phyloP scores from a whole-genome alignment of 2,797 vertebrate genomes.

The Kryptopterus vitreolus region DNA sequence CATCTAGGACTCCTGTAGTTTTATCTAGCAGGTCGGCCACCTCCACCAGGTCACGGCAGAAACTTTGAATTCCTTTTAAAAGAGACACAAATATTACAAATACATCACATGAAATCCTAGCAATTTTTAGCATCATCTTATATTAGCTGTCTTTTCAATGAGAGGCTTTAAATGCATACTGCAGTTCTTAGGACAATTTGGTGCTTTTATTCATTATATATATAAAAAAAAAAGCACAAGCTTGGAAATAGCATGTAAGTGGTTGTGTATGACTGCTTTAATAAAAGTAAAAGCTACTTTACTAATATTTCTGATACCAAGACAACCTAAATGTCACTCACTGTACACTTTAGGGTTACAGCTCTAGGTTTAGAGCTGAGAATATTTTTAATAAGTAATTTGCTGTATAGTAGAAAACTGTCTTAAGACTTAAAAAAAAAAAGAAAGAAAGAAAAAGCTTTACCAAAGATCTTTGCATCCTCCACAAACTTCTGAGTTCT shows the following conservation, averaged over 20 bases:
- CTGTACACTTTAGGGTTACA: not conserved
- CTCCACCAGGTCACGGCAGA: slow-evolving; percentile 84
- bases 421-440: no score
- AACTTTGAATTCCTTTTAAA: slow-evolving; percentile 82
- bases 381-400: no score
- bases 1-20: slow-evolving; percentile 60
- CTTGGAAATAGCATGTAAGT: not conserved
- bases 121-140: not conserved
- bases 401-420: no score
- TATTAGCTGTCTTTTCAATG: not conserved
- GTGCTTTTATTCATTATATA: no score
- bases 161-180: not conserved
- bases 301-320: not conserved
- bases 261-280: not conserved
- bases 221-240: not conserved
- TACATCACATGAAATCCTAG: not conserved
- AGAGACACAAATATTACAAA: not conserved
- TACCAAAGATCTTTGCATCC: slow-evolving; percentile 86
- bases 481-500: slow-evolving; percentile 85
- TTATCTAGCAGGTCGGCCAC: slow-evolving; percentile 83
- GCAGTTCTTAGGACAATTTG: not conserved
- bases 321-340: not conserved
- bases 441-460: slow-evolving; percentile 35
- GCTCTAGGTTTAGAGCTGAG: no score
- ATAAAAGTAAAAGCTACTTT: not conserved